Evolutionary conservation across 1,140 invertebrate species (phyloP).

Genomic region (Drosophila santomea): DNA sequence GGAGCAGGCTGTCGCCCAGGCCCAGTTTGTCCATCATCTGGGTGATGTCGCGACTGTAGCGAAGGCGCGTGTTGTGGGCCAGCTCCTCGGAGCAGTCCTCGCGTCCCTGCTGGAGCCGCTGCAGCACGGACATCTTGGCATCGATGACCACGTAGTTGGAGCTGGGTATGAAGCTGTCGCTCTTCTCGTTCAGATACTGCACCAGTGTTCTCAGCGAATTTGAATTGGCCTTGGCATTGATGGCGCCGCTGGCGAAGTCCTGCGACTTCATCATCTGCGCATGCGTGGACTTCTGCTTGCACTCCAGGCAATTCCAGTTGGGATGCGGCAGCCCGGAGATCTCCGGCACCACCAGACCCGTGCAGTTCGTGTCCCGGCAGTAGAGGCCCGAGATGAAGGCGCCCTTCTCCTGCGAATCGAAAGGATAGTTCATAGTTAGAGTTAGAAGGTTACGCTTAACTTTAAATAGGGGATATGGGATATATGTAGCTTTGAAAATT

Average conservation of each 20-base stretch:
- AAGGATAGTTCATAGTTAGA: background rate
- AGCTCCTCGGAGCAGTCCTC: conserved; percentile 78
- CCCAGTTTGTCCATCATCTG: conserved; percentile 82
- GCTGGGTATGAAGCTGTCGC: conserved; percentile 72
- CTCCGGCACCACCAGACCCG: conserved; percentile 77
- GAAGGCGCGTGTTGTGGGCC: conserved; percentile 57
- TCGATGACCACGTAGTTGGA: conserved; percentile 78
- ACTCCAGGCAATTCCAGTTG: conserved; percentile 78
- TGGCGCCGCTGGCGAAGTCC: conserved; percentile 77
- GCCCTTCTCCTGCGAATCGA: conserved; percentile 66
- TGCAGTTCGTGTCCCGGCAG: conserved; percentile 77
- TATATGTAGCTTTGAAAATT: background rate
- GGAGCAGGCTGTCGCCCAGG: conserved; percentile 81
- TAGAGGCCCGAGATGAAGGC: conserved; percentile 77
- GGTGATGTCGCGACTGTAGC: conserved; percentile 83
- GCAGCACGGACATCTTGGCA: conserved; percentile 74
- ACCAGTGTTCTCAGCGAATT: conserved; percentile 74
- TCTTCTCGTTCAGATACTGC: conserved; percentile 78
- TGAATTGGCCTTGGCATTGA: conserved; percentile 78
- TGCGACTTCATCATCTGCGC: conserved; percentile 80
- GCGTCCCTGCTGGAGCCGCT: conserved; percentile 47
- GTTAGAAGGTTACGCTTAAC: too few relatives aligned
- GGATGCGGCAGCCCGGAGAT: conserved; percentile 76
- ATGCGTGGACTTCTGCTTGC: conserved; percentile 80
- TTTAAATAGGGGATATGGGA: too few relatives aligned